Percentiles rank a stretch among this genome's conserved stretches.
phyloP scores from a whole-genome alignment of 2,797 vertebrate genomes.

The Sphaeramia orbicularis region DNA sequence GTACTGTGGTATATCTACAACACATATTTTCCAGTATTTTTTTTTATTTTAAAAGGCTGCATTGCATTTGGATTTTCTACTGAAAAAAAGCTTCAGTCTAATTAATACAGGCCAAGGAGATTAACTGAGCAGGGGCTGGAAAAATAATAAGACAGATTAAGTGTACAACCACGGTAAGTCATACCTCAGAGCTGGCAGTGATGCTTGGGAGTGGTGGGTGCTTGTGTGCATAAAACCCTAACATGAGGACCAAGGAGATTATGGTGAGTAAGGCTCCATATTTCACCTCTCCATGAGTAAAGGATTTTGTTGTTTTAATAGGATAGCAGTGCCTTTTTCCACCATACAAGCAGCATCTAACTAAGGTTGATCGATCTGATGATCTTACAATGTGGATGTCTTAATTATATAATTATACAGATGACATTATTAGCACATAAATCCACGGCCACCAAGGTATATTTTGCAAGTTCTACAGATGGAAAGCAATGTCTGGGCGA shows the following conservation, averaged over 20 bases:
- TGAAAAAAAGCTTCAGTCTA: too few species aligned
- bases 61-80: too few species aligned
- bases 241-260: conserved; percentile 14
- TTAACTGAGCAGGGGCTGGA: conserved; percentile 1
- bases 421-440: too few species aligned
- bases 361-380: too few species aligned
- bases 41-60: too few species aligned
- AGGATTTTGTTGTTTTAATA: not conserved
- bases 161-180: conserved; percentile 3
- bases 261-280: not conserved
- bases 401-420: too few species aligned
- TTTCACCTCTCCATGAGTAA: not conserved
- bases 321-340: too few species aligned
- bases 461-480: too few species aligned
- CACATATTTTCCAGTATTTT: not conserved
- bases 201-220: not conserved
- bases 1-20: too few species aligned
- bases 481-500: too few species aligned
- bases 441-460: too few species aligned
- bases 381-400: too few species aligned
- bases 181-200: conserved; percentile 3
- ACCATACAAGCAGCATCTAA: not conserved
- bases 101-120: not conserved
- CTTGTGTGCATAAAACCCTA: conserved; percentile 1
- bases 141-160: conserved; percentile 41